Evolutionary conservation across 1,140 invertebrate species (phyloP), one percentile per base, ranked within the genome.

Genomic region (Tachypleus tridentatus): DNA sequence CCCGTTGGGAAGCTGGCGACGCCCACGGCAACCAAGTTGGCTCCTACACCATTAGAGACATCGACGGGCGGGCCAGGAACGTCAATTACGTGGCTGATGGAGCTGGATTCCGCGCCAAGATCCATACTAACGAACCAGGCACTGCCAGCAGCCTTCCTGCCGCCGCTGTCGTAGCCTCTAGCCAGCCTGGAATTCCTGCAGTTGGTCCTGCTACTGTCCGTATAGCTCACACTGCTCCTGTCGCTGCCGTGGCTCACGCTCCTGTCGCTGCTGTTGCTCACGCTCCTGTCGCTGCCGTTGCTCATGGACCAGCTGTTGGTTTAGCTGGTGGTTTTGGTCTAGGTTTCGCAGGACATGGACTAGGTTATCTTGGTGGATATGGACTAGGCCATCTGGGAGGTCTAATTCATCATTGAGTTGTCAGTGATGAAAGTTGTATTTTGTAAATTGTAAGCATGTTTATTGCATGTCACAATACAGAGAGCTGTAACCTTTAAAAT

Each of bases 11-110:
- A 10, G 54, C 10, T 56, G 10, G 11, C 54, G 54, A 56, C 54
- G 10, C 11, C 54, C 29, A 29, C 29, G 29, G 29, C 29, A 29
- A 29, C 29, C 29, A 29, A 29, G 29, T 29, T 29, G 29, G 29
- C 3, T 29, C 29, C 29, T 63, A 29, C 5, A 50, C 51, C 29
- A 70, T 66, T 49, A 57, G 67, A 50, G 88, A 91, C 77, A 91
- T 86, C 69, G 78, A 87, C 63, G 86, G 88, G 73, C 84, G 87
- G 49, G 76, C 85, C 66, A 88, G 89, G 49, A 87, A 57, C 10
- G 69, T 70, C n/a, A 60, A 70, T 5, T 70, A 70, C 61, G 67
- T 66, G 51, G 58, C 58, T 48, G 58, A 59, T 48, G 58, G 9
- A 9, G 8, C n/a, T 48, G 58, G 58, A 9, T 60, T 60, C 3